A percentile compares a stretch with the other conserved stretches of the same genome.
Evolutionary conservation across 2,888 invertebrate genomes (phyloP).

Genomic region (Cordilura impudica): DNA sequence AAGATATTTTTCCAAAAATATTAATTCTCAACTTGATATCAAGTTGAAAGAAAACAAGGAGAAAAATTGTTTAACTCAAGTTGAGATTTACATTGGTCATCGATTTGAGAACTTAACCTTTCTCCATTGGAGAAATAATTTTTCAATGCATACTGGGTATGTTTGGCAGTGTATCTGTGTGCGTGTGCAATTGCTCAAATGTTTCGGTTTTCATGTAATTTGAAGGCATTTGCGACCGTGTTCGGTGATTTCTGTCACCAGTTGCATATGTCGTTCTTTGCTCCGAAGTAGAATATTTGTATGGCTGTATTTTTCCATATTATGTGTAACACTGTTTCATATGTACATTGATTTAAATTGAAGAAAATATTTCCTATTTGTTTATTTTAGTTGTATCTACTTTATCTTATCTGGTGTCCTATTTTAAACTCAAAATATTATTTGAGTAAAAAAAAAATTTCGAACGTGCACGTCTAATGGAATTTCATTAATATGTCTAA

Average conservation of each 20-base stretch:
- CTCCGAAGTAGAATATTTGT: not conserved
- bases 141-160: no score
- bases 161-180: not conserved
- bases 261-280: constrained; percentile 24
- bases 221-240: constrained; percentile 32
- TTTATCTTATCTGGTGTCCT: not conserved
- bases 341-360: not conserved
- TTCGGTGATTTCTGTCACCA: constrained; percentile 43
- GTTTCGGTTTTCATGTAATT: constrained; percentile 35
- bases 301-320: not conserved
- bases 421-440: not conserved
- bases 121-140: no score
- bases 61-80: no score
- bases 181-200: constrained; percentile 24
- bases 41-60: no score
- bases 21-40: no score
- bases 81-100: no score
- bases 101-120: no score
- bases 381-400: not conserved
- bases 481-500: not conserved
- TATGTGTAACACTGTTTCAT: not conserved
- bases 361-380: not conserved
- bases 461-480: not conserved
- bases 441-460: not conserved
- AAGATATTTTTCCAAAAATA: no score